Conservation (phyloP, 2,113 vertebrate species). For the Petaurus breviceps region DNA sequence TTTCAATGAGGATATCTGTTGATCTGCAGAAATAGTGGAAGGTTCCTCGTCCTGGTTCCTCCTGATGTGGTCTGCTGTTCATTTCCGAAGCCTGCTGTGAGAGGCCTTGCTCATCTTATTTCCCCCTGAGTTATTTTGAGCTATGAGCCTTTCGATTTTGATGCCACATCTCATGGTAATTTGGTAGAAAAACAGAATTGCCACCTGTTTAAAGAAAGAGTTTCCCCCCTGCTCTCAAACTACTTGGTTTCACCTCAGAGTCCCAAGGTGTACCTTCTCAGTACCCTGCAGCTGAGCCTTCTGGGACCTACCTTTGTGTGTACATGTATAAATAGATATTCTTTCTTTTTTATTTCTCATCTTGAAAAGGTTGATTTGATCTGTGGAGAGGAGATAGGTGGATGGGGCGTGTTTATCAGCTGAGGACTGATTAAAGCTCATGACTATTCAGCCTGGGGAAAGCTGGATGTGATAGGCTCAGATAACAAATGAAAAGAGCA, state of each 20-base stretch:
- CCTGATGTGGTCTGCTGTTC: background rate
- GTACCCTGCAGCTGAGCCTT: background rate
- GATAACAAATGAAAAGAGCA: background rate
- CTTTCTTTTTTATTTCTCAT: background rate
- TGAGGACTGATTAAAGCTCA: background rate
- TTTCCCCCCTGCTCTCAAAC: background rate
- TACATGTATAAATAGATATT: background rate
- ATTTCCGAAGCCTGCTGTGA: background rate
- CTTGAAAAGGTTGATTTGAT: background rate
- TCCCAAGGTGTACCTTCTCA: background rate
- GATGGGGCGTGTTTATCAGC: background rate
- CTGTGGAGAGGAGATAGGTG: background rate
- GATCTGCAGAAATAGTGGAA: background rate
- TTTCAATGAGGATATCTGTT: background rate
- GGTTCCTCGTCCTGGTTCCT: background rate
- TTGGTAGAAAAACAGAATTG: background rate
- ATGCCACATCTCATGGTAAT: constrained; percentile 22
- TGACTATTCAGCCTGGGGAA: background rate
- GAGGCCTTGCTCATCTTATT: background rate
- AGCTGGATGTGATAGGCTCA: background rate
- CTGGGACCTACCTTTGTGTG: background rate
- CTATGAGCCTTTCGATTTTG: constrained; percentile 20
- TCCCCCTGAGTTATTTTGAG: constrained; percentile 1
- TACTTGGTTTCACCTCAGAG: background rate
- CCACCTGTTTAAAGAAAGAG: constrained; percentile 24